phyloP scores from a whole-genome alignment of 1,140 invertebrate genomes.

The Tyrophagus putrescentiae region DNA sequence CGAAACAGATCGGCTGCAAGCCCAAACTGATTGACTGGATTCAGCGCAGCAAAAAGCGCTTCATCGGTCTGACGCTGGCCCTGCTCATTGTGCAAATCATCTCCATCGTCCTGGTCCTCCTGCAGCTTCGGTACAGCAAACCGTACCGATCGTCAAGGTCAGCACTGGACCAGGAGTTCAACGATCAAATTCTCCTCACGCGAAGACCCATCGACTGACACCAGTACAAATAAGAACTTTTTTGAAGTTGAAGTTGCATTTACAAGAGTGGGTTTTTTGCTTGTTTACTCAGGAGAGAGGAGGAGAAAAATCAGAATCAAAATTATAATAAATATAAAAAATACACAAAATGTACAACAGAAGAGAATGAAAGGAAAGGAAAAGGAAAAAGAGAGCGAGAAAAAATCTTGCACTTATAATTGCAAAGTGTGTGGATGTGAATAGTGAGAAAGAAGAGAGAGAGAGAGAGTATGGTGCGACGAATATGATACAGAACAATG shows the following conservation, averaged over 20 bases:
- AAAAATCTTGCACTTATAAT: slow-evolving; percentile 6
- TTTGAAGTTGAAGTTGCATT: background rate
- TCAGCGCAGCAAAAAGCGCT: slow-evolving; percentile 13
- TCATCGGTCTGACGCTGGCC: too few relatives aligned
- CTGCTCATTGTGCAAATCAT: too few relatives aligned
- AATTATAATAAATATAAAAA: slow-evolving; percentile 2
- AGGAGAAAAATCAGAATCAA: background rate
- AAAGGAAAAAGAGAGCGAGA: background rate
- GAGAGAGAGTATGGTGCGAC: background rate
- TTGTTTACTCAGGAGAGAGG: too few relatives aligned
- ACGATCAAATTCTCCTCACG: background rate
- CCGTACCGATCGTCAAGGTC: background rate
- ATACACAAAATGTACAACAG: background rate
- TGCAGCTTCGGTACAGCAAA: background rate
- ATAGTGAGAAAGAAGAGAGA: too few relatives aligned
- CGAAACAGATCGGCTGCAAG: slow-evolving; percentile 32
- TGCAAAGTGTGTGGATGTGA: background rate
- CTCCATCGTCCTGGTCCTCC: background rate
- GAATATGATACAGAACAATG: slow-evolving; percentile 4
- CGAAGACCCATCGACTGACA: background rate
- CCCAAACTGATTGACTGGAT: slow-evolving; percentile 33
- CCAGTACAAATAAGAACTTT: background rate
- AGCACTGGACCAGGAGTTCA: background rate
- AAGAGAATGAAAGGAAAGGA: background rate
- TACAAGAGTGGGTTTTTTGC: too few relatives aligned